Conservation (phyloP, 2,797 vertebrate genomes). For the Aeoliscus strigatus region DNA sequence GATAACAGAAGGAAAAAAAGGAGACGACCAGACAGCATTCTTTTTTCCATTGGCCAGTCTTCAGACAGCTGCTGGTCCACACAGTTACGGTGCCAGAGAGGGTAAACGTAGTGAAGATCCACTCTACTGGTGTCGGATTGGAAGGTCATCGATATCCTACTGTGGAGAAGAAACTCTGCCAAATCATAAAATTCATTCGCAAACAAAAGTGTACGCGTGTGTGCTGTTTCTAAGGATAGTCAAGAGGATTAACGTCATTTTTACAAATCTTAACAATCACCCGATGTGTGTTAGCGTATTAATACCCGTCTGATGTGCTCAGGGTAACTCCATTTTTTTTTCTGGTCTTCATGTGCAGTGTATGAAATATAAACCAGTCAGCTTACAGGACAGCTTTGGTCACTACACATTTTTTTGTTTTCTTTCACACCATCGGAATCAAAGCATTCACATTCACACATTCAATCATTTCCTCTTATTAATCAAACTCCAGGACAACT, state of each 20-base stretch:
- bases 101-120: not conserved
- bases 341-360: slow-evolving; percentile 13
- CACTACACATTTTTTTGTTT: slow-evolving; percentile 31
- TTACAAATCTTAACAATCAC: not conserved
- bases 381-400: slow-evolving; percentile 31
- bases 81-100: slow-evolving; percentile 10
- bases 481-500: slow-evolving; percentile 12
- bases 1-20: slow-evolving; percentile 38
- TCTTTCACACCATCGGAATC: slow-evolving; percentile 15
- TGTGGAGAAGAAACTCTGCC: not conserved
- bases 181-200: slow-evolving; percentile 8
- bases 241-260: slow-evolving; percentile 8
- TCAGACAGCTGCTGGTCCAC: slow-evolving; percentile 22
- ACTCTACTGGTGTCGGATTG: slow-evolving; percentile 8
- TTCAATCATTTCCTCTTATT: slow-evolving; percentile 6
- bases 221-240: slow-evolving; percentile 1
- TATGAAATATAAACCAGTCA: slow-evolving; percentile 20
- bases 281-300: not conserved
- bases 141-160: slow-evolving; percentile 6
- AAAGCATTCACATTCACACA: slow-evolving; percentile 2
- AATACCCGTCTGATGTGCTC: slow-evolving; percentile 13
- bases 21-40: slow-evolving; percentile 6
- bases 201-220: slow-evolving; percentile 1
- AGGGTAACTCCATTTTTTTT: slow-evolving; percentile 15
- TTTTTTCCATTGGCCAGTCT: slow-evolving; percentile 2